Base-by-base conservation (phyloP, 1,140 invertebrate genomes). In the Brachionus calyciflorus region DNA sequence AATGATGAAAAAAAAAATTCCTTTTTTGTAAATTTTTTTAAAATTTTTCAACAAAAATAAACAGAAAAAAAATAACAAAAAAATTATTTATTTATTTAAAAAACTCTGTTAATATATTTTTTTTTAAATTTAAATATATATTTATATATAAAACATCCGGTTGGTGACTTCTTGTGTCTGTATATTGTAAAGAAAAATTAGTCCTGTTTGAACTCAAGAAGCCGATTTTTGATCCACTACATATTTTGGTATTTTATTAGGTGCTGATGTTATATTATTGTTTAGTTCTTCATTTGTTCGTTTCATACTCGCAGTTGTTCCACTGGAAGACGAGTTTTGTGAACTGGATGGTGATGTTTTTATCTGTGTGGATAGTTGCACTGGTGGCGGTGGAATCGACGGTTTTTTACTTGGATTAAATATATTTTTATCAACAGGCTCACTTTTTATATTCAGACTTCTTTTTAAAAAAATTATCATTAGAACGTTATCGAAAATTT, bases 191-290 rank as follows among this genome's bases (percentile, higher is more conserved):
- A n/a, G n/a, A n/a, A n/a, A n/a, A n/a, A n/a, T n/a, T n/a, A n/a
- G n/a, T n/a, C n/a, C n/a, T n/a, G n/a, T n/a, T n/a, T n/a, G n/a
- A n/a, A n/a, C n/a, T 65, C 37, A 65, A 24, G 60, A 65, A 10
- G 60, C 60, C 40, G 60, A 65, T 37, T 65, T 65, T 44, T 65
- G 60, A 65, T 65, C 60, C 21, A 65, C 60, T 24, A 65, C 40
- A 44, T 65, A 65, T 26, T 65, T 65, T 14, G 60, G 60, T 65
- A 65, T 65, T 65, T 65, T 65, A 65, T 65, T 65, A 12, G 60
- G 60, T 9, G 60, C 60, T 65, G 60, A 24, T 0, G 33, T 65
- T 12, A 65, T 44, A 24, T 60, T 60, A 33, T 41, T 65, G 44
- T 65, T 65, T 41, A 65, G 24, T 41, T 65, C 60, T 12, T 65